Evolutionary conservation across 1,140 invertebrate genomes (phyloP).

Genomic region (Copidosoma floridanum): DNA sequence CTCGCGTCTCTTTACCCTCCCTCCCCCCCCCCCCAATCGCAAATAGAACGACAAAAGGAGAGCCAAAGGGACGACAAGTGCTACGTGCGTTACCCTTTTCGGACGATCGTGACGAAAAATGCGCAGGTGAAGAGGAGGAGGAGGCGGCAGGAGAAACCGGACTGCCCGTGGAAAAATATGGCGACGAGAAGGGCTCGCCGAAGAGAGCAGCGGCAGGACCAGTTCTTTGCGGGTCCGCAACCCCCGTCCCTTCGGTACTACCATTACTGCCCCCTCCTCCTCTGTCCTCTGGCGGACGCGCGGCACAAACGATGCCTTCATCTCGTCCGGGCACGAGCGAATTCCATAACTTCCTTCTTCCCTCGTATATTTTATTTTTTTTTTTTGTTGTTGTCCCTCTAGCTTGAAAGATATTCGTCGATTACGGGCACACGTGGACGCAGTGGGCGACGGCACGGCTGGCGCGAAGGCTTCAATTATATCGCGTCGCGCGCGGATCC

Average conservation of each 20-base stretch:
- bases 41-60: too few species aligned
- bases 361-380: not conserved
- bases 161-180: not conserved
- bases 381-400: not conserved
- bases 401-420: conserved; percentile 2
- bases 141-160: not conserved
- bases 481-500: not conserved
- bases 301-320: conserved; percentile 8
- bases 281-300: not conserved
- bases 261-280: too few species aligned
- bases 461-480: conserved; percentile 13
- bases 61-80: too few species aligned
- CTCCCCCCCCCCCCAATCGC: too few species aligned
- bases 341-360: too few species aligned
- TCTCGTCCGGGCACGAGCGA: not conserved
- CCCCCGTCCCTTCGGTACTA: too few species aligned
- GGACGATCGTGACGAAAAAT: too few species aligned
- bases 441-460: not conserved
- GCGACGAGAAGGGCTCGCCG: conserved; percentile 4
- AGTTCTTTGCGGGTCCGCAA: conserved; percentile 9
- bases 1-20: too few species aligned
- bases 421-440: too few species aligned
- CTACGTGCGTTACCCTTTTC: too few species aligned
- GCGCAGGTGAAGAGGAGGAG: not conserved
- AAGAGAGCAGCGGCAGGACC: not conserved